These are phyloP conservation scores for Serripes groenlandicus DNA, from an alignment of 2,888 invertebrate genomes.

Conservation along the genomic window DNA sequence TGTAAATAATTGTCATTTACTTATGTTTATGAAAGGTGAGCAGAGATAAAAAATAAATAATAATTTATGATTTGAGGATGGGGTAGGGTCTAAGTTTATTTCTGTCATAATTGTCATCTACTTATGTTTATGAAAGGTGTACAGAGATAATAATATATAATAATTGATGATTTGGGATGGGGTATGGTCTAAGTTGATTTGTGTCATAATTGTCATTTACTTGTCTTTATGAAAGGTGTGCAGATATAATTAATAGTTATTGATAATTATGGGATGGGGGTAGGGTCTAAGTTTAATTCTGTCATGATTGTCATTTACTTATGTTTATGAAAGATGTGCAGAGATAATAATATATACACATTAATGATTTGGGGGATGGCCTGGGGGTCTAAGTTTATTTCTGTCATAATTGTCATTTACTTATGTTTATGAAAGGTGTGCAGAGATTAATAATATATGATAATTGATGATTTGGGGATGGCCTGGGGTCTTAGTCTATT, in stretches of 20 bases:
- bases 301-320: conserved; percentile 1
- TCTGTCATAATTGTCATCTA: conserved; percentile 10
- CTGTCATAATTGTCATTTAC: conserved; percentile 11
- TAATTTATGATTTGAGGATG: too few species aligned
- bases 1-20: conserved; percentile 1
- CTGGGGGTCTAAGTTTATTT: too few species aligned
- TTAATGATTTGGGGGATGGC: background rate
- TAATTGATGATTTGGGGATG: background rate
- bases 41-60: too few species aligned
- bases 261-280: too few species aligned
- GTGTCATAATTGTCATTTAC: conserved; percentile 1
- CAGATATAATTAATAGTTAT: too few species aligned
- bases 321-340: background rate
- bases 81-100: too few species aligned
- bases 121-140: conserved; percentile 15
- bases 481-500: background rate
- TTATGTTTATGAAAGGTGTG: conserved; percentile 2
- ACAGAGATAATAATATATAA: background rate
- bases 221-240: background rate
- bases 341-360: background rate
- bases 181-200: background rate
- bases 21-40: background rate
- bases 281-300: too few species aligned
- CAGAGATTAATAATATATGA: background rate
- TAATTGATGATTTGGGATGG: too few species aligned